Base-by-base conservation (phyloP, 2,888 invertebrate genomes). In the Pristionchus arcanus region DNA sequence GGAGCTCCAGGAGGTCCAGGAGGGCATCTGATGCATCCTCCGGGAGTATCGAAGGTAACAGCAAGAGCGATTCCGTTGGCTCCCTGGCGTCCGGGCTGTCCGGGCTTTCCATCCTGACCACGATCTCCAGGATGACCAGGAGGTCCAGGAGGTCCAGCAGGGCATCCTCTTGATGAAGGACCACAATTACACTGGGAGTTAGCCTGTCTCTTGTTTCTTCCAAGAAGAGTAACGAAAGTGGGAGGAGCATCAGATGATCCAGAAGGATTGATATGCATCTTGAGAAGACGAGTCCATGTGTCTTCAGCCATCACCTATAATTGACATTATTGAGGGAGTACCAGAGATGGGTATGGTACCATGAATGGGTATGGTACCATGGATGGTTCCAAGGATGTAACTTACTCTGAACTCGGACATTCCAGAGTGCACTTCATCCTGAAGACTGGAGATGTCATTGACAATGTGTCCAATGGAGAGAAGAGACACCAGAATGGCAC, bases 11-110 rank as follows among this genome's bases (percentile, higher is more conserved):
- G 89, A 49, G 74, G 89, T 28, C 92, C 92, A 87, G 91, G 91
- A 66, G 93, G 93, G 91, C 93, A 93, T 71, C 90, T 90, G 90
- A 93, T 92, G 91, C 93, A 93, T 83, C 93, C 93, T 85, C 93
- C 93, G 83, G 93, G 93, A 77, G 91, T 91, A 83, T 92, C 91
- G 90, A 92, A 92, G 55, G 91, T 91, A 83, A 91, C 91, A 66
- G 92, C 90, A 83, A 92, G 92, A 7, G 93, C 92, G 81, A 93
- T 90, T 89, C 93, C 93, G 83, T 91, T 91, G 66, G 91, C 92
- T 90, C 93, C 93, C 16, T 42, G 90, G 31, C 90, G 74, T 90
- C 93, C 93, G 88, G 91, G 68, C 19, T 91, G 92, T 91, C 93
- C 93, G 28, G 91, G 86, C 37, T 89, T 90, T 87, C 93, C 93